Percentiles rank a stretch among this genome's conserved stretches.
These are phyloP conservation scores for Chironomus riparius DNA, from an alignment of 2,888 invertebrate species.

Conservation along the genomic window DNA sequence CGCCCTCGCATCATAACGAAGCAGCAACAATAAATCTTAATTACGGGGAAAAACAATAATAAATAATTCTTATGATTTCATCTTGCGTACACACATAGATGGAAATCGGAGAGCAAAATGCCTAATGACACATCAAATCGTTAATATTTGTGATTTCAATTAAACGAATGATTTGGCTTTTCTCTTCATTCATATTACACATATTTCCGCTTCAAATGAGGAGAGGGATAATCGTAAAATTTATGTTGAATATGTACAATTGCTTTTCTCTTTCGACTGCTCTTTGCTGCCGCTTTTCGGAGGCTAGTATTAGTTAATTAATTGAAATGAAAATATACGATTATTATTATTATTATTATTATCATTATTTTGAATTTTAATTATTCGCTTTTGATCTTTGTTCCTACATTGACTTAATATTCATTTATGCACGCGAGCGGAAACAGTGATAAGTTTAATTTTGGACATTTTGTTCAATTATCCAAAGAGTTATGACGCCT, in stretches of 20 bases:
- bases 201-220: background rate
- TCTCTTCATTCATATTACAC: background rate
- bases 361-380: slow-evolving; percentile 3
- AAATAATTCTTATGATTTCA: slow-evolving; percentile 21
- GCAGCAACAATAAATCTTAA: slow-evolving; percentile 22
- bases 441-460: too few species aligned
- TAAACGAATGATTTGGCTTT: slow-evolving; percentile 24
- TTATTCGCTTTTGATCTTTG: background rate
- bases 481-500: too few species aligned
- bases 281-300: background rate
- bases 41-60: slow-evolving; percentile 26
- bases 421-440: too few species aligned
- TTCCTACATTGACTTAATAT: too few species aligned
- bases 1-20: background rate
- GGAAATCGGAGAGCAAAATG: background rate
- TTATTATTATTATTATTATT: slow-evolving; percentile 11
- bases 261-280: background rate
- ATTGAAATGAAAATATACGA: slow-evolving; percentile 6
- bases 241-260: slow-evolving; percentile 10
- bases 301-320: slow-evolving; percentile 18
- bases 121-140: slow-evolving; percentile 26
- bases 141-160: slow-evolving; percentile 23
- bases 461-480: too few species aligned
- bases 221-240: slow-evolving; percentile 21
- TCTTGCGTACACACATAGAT: slow-evolving; percentile 13